Evolutionary conservation across 2,113 vertebrate species (phyloP), one percentile per base, ranked within the genome.

Genomic region (Saiga tatarica): DNA sequence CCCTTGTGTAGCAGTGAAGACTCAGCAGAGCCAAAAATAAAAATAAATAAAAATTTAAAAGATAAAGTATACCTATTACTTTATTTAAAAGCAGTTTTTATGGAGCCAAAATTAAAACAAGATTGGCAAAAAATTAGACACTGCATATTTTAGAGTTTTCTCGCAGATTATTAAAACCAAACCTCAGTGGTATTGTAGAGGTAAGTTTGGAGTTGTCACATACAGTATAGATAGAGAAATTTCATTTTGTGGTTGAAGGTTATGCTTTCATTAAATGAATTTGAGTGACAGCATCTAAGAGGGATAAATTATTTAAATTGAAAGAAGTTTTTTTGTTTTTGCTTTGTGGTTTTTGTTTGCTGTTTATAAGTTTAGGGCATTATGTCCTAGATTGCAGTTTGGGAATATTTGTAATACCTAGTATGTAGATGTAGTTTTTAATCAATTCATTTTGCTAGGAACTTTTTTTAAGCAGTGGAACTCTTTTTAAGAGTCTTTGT

Each of bases 71-170:
- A 9, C 62, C 12, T 85, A 6, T 93, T 85, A 50, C 11, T 50
- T 30, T 45, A 76, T 25, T 60, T 76, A 47, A 33, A 79, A 23
- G 12, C n/a, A n/a, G 19, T n/a, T 83, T 92, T 86, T 81, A 71
- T 94, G 52, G 42, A 94, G 42, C 57, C 88, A 94, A 67, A 87
- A 87, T 86, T 67, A 96, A 97, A 71, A 71, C 45, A 93, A 90
- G 33, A 28, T 33, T 91, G 26, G 30, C 83, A 59, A 89, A 92
- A 94, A 94, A 57, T 89, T 74, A 52, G n/a, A 76, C 33, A 76
- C 26, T 89, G 33, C 10, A 5, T 71, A 47, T 67, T 91, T 87
- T 55, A 64, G 6, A 2, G 28, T 84, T 81, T 74, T 74, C 25
- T 25, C 74, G 19, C 53, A 52, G 87, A 19, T 87, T 60, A 23